A percentile compares a stretch with the other conserved stretches of the same genome.
These are phyloP conservation scores for Trichosurus vulpecula DNA, from an alignment of 2,797 vertebrate genomes.

Conservation along the genomic window DNA sequence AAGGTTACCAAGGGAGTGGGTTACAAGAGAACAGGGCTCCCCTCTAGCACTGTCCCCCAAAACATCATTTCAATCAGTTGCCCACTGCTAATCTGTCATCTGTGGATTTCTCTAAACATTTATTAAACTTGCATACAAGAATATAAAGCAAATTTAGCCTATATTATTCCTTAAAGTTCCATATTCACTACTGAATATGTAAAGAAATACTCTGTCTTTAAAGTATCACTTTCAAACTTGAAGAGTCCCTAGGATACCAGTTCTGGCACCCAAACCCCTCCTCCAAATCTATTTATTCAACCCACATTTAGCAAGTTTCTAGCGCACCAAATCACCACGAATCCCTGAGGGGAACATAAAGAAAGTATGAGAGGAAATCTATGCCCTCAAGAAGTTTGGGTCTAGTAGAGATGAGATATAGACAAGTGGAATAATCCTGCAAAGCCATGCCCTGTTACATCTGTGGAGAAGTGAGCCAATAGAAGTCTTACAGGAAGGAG, in stretches of 20 bases:
- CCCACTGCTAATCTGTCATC: neutral
- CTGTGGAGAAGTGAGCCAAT: neutral
- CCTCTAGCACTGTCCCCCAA: neutral
- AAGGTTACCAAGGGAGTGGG: neutral
- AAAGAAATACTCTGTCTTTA: constrained; percentile 2
- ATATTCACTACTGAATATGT: neutral
- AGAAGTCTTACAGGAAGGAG: neutral
- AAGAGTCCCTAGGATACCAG: neutral
- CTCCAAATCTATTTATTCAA: neutral
- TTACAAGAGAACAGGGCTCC: neutral
- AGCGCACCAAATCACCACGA: neutral
- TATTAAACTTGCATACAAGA: neutral
- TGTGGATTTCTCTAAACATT: neutral
- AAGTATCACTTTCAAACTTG: neutral
- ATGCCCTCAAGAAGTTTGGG: neutral
- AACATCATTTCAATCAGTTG: neutral
- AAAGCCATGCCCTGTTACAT: neutral
- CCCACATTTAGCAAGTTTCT: neutral
- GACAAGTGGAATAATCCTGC: neutral
- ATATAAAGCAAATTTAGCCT: neutral
- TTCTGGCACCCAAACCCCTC: neutral
- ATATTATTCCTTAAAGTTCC: neutral
- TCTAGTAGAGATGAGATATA: neutral
- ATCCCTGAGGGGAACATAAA: neutral
- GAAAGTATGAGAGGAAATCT: neutral